Conservation (phyloP, 2,113 vertebrate genomes). For the Tenrec ecaudatus region DNA sequence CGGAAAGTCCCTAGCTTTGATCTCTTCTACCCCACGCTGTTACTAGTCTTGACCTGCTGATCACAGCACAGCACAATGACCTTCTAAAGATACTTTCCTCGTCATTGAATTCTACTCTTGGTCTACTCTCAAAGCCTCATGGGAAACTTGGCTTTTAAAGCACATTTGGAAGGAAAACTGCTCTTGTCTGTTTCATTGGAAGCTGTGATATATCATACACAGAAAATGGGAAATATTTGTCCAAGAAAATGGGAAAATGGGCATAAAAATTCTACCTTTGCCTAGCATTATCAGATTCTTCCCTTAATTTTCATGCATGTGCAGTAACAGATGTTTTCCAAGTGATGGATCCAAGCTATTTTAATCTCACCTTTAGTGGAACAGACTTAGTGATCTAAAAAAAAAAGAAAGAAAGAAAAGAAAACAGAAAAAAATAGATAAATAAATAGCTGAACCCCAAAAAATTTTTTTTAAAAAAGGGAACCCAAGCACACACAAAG, state of each 20-base stretch:
- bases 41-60: not conserved
- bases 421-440: too few species aligned
- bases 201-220: not conserved
- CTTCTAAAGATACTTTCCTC: constrained; percentile 7
- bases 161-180: not conserved
- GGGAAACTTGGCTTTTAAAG: not conserved
- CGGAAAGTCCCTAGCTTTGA: constrained; percentile 5
- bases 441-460: too few species aligned
- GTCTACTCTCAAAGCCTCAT: not conserved
- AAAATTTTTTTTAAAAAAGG: too few species aligned
- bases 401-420: too few species aligned
- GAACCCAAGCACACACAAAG: not conserved
- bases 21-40: not conserved
- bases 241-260: not conserved
- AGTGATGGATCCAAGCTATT: not conserved
- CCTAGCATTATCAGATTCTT: constrained; percentile 5
- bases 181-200: not conserved
- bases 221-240: not conserved
- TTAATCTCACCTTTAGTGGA: not conserved
- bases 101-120: constrained; percentile 16
- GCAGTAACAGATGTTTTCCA: constrained; percentile 36
- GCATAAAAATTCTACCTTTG: not conserved
- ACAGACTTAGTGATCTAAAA: constrained; percentile 24
- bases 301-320: constrained; percentile 5
- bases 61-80: not conserved